Conservation (phyloP, 1,140 invertebrate genomes). For the Pachyrhynchus sulphureomaculatus region DNA sequence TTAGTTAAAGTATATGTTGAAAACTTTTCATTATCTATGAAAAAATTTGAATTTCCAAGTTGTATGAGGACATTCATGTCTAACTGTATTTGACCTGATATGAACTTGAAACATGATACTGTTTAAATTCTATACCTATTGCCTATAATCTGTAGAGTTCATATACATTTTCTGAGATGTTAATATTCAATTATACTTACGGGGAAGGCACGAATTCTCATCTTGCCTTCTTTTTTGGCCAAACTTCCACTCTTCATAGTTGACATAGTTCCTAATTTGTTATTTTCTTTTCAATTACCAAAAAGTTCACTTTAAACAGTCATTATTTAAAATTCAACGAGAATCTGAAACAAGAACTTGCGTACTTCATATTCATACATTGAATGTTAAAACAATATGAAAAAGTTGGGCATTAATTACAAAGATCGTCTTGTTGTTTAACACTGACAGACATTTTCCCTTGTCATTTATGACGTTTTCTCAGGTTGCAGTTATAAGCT, state of each 20-base stretch:
- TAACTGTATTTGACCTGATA: not conserved
- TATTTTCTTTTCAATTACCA: constrained; percentile 7
- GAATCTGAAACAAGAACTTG: not conserved
- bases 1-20: no score
- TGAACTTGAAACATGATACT: not conserved
- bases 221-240: constrained; percentile 90
- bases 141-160: not conserved
- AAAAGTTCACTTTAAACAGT: not conserved
- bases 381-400: constrained; percentile 3
- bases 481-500: not conserved
- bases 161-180: no score
- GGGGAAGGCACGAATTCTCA: constrained; percentile 95
- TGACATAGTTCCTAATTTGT: constrained; percentile 36
- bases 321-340: constrained; percentile 2
- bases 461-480: constrained; percentile 18
- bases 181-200: constrained; percentile 62
- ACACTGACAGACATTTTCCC: constrained; percentile 24
- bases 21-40: no score
- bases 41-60: no score
- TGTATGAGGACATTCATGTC: no score
- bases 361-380: constrained; percentile 8
- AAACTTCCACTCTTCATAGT: constrained; percentile 73
- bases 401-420: constrained; percentile 8
- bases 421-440: constrained; percentile 21
- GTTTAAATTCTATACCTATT: not conserved